Percentiles rank a stretch among this genome's conserved stretches.
phyloP scores from a whole-genome alignment of 2,797 vertebrate species.

The Percopsis omiscomaycus region DNA sequence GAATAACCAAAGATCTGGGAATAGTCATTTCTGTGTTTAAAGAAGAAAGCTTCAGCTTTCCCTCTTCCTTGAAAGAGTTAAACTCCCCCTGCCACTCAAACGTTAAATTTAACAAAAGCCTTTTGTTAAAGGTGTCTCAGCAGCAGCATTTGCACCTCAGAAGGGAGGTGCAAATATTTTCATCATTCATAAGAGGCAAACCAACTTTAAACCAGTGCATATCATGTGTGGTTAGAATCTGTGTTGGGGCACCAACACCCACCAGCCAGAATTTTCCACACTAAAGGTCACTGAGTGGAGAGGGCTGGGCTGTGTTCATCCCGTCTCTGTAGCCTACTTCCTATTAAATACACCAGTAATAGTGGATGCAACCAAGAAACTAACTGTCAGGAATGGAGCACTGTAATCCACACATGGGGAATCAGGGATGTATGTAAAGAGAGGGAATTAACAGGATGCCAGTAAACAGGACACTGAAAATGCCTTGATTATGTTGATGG shows the following conservation, averaged over 20 bases:
- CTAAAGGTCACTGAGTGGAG: constrained; percentile 20
- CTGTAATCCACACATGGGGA: background rate
- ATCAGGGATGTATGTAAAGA: constrained; percentile 14
- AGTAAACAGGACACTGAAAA: no score
- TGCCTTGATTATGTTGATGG: no score
- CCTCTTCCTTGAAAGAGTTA: constrained; percentile 26
- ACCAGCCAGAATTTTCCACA: constrained; percentile 49
- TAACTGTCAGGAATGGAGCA: background rate
- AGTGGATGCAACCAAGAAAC: constrained; percentile 1
- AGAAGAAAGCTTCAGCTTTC: constrained; percentile 19
- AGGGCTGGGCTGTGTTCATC: constrained; percentile 23
- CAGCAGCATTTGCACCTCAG: constrained; percentile 13
- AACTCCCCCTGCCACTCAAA: constrained; percentile 33
- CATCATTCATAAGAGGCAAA: background rate
- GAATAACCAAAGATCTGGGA: constrained; percentile 14
- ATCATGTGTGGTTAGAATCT: constrained; percentile 21
- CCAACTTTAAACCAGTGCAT: constrained; percentile 12
- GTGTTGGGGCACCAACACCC: constrained; percentile 29
- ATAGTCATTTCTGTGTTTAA: constrained; percentile 13
- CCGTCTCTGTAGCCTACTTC: background rate
- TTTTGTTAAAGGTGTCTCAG: constrained; percentile 12
- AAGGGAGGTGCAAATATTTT: background rate
- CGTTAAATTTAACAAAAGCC: no score
- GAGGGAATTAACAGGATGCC: background rate
- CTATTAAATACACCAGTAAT: constrained; percentile 21